A percentile compares a stretch with the other conserved stretches of the same genome.
Conservation (phyloP, 1,140 invertebrate species). For the Dinothrombium tinctorium region DNA sequence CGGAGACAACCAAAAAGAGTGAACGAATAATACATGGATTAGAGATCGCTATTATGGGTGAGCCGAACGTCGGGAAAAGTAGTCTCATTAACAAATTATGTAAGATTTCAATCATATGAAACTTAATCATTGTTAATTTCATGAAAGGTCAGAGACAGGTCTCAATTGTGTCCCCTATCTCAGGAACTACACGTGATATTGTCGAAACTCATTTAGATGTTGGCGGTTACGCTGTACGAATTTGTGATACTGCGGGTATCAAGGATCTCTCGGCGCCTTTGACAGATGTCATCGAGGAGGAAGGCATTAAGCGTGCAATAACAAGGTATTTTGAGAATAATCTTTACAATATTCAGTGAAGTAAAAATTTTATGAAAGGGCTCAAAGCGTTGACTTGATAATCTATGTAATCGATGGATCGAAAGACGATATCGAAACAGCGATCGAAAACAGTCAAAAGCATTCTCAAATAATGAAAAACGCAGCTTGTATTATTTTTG, state of each 20-base stretch:
- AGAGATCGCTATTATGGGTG: slow-evolving; percentile 40
- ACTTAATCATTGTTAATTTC: too few relatives aligned
- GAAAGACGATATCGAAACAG: too few relatives aligned
- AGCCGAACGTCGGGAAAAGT: slow-evolving; percentile 80
- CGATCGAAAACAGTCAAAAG: background rate
- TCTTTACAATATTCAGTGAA: background rate
- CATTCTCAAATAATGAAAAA: background rate
- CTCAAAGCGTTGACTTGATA: slow-evolving; percentile 33
- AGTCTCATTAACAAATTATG: slow-evolving; percentile 60
- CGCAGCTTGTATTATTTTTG: slow-evolving; percentile 16
- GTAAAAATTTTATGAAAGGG: background rate
- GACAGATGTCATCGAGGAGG: slow-evolving; percentile 35
- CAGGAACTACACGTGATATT: slow-evolving; percentile 70
- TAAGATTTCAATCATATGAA: too few relatives aligned
- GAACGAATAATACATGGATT: slow-evolving; percentile 51
- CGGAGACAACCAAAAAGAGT: slow-evolving; percentile 39
- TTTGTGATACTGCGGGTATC: slow-evolving; percentile 70
- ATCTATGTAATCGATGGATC: slow-evolving; percentile 35
- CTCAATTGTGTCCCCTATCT: slow-evolving; percentile 60
- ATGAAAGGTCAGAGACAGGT: slow-evolving; percentile 36
- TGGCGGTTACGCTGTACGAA: slow-evolving; percentile 48
- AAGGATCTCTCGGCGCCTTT: slow-evolving; percentile 26
- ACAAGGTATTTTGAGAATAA: slow-evolving; percentile 19
- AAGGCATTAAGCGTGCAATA: slow-evolving; percentile 46
- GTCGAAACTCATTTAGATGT: slow-evolving; percentile 50